Percentiles rank a stretch among this genome's conserved stretches.
phyloP scores from a whole-genome alignment of 2,888 invertebrate genomes.

The Thecocarcelia acutangulata region DNA sequence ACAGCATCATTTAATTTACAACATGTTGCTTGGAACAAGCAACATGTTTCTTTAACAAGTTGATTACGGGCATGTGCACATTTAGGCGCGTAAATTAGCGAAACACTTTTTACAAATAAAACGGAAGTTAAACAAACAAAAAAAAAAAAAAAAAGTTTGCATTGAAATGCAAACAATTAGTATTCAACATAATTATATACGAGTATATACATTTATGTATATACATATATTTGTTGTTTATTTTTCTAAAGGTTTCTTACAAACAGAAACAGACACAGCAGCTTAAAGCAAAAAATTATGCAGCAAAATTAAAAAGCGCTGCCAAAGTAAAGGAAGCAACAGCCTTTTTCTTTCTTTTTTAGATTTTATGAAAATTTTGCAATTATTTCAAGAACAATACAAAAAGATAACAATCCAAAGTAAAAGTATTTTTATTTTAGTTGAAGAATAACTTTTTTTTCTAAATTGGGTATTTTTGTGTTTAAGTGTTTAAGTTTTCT shows the following conservation, averaged over 20 bases:
- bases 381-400: too few relatives aligned
- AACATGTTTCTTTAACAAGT: too few relatives aligned
- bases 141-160: slow-evolving; percentile 16
- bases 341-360: too few relatives aligned
- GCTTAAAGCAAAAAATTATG: slow-evolving; percentile 16
- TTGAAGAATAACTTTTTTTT: too few relatives aligned
- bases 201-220: too few relatives aligned
- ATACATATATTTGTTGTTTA: slow-evolving; percentile 12
- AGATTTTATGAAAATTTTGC: too few relatives aligned
- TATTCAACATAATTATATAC: slow-evolving; percentile 25
- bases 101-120: slow-evolving; percentile 19
- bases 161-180: slow-evolving; percentile 9
- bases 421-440: too few relatives aligned
- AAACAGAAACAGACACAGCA: slow-evolving; percentile 36
- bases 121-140: slow-evolving; percentile 13
- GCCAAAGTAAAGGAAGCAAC: not conserved
- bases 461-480: too few relatives aligned
- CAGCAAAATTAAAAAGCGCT: not conserved
- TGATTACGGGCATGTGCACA: slow-evolving; percentile 31
- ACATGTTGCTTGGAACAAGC: slow-evolving; percentile 24
- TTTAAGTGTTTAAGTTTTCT: too few relatives aligned
- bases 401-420: too few relatives aligned
- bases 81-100: slow-evolving; percentile 24
- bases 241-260: slow-evolving; percentile 41
- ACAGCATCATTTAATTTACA: slow-evolving; percentile 19